These are phyloP conservation scores for Hololepta plana DNA, from an alignment of 2,888 invertebrate genomes.

Conservation along the genomic window DNA sequence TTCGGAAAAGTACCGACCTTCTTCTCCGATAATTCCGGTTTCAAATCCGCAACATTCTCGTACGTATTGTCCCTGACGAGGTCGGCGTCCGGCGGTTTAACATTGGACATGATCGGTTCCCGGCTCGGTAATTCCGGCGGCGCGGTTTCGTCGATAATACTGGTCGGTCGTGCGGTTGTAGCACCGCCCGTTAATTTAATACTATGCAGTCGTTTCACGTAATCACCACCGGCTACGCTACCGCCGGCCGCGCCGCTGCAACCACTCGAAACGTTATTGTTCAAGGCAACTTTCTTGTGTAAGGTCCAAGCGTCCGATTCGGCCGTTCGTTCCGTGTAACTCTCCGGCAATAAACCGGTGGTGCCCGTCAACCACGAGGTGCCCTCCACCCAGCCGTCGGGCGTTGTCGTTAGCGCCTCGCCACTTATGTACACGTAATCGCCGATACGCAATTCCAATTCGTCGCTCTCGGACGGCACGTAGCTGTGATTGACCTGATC, in stretches of 20 bases:
- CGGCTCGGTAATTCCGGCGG: no score
- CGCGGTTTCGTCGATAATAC: no score
- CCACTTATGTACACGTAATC: constrained; percentile 72
- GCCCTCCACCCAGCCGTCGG: constrained; percentile 80
- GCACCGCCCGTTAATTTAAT: no score
- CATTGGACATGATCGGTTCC: no score
- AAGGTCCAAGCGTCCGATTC: constrained; percentile 87
- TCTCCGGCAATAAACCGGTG: constrained; percentile 62
- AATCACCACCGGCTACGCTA: no score
- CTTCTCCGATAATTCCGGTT: no score
- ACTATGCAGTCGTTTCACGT: no score
- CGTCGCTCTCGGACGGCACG: constrained; percentile 58
- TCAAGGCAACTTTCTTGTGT: constrained; percentile 48
- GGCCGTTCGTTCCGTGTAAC: constrained; percentile 66
- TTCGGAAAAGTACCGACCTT: no score
- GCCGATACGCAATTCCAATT: constrained; percentile 67
- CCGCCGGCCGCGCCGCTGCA: no score
- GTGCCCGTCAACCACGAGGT: constrained; percentile 67
- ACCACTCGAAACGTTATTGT: constrained; percentile 12
- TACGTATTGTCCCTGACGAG: constrained; percentile 7
- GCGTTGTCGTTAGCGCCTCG: constrained; percentile 50
- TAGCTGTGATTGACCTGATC: constrained; percentile 53
- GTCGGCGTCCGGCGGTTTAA: no score
- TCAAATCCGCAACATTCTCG: constrained; percentile 6
- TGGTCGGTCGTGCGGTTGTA: no score